A percentile compares a stretch with the other conserved stretches of the same genome.
Conservation (phyloP, 2,113 vertebrate genomes). For the Paralichthys olivaceus region DNA sequence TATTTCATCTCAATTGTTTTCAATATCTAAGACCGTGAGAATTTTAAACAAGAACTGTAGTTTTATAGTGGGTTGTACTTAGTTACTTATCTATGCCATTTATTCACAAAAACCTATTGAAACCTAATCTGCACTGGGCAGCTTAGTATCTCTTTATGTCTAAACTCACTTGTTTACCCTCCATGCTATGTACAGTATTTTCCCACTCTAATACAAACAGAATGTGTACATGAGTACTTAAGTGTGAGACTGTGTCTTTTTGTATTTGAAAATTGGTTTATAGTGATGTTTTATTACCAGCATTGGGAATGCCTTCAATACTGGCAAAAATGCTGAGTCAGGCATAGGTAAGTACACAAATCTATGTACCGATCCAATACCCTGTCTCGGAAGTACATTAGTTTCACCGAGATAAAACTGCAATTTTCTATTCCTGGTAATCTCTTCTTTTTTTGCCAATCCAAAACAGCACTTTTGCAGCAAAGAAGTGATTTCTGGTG, state of each 20-base stretch:
- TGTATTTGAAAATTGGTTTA: no score
- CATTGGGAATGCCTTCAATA: no score
- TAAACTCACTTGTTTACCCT: background rate
- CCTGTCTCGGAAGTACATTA: no score
- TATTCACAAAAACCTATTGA: background rate
- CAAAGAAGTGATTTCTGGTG: no score
- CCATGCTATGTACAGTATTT: background rate
- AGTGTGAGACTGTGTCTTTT: background rate
- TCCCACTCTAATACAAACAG: background rate
- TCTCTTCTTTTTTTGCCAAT: no score
- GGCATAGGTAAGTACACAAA: no score
- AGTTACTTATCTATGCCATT: background rate
- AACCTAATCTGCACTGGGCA: background rate
- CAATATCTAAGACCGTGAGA: background rate
- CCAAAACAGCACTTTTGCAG: no score
- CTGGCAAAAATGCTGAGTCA: no score
- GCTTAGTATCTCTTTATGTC: slow-evolving; percentile 1
- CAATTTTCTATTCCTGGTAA: no score
- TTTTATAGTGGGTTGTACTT: background rate
- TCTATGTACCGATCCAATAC: no score
- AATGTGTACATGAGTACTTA: slow-evolving; percentile 1
- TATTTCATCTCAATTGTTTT: background rate
- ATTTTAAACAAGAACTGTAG: background rate
- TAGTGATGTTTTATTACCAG: no score
- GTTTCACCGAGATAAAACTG: no score